These are phyloP conservation scores for Epirrita christyi DNA, from an alignment of 2,888 invertebrate species.

Conservation along the genomic window DNA sequence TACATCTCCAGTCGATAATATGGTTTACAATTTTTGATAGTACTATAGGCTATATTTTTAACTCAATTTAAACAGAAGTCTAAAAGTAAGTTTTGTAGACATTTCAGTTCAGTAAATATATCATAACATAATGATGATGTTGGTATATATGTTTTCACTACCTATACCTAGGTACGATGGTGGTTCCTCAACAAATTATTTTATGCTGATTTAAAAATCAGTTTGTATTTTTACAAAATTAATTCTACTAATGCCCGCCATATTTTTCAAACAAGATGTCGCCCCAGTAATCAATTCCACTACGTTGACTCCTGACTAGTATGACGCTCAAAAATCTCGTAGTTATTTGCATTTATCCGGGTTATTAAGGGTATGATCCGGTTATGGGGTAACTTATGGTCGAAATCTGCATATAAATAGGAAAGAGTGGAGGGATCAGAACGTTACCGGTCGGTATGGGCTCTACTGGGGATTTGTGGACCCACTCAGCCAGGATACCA, in stretches of 20 bases:
- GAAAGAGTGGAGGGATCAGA: conserved; percentile 64
- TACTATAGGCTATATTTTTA: too few relatives aligned
- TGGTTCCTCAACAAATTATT: neutral
- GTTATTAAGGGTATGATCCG: conserved; percentile 80
- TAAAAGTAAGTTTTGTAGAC: too few relatives aligned
- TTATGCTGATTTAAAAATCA: neutral
- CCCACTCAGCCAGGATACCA: conserved; percentile 19
- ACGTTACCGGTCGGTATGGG: conserved; percentile 13
- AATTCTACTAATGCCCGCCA: conserved; percentile 62
- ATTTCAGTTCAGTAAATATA: too few relatives aligned
- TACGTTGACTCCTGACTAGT: conserved; percentile 61
- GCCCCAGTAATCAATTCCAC: conserved; percentile 77
- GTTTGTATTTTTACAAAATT: conserved; percentile 48
- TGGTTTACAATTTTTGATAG: neutral
- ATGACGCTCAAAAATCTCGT: conserved; percentile 63
- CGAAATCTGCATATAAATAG: conserved; percentile 84
- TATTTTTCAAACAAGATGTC: conserved; percentile 75
- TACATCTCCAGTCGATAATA: conserved; percentile 23
- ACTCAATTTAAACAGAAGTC: too few relatives aligned
- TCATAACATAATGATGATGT: too few relatives aligned
- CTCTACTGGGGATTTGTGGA: conserved; percentile 18
- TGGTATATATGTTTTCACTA: neutral
- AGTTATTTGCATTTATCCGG: conserved; percentile 73
- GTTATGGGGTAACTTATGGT: conserved; percentile 80
- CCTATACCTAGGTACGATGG: too few relatives aligned